Base-by-base conservation (phyloP, 2,797 vertebrate species). In the Coregonus suidteri region DNA sequence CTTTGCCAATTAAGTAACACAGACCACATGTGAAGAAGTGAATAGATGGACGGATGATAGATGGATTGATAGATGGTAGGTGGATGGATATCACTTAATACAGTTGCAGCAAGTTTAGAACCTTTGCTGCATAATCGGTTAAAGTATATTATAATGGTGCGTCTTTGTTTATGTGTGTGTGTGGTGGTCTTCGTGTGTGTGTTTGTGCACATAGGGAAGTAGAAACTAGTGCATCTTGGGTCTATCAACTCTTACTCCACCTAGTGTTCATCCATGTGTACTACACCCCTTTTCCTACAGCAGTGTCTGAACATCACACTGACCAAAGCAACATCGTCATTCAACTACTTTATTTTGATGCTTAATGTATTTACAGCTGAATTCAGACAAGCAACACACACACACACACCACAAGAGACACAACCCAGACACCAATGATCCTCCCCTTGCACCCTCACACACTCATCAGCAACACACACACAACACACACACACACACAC, bases 1-100 rank as follows among this genome's bases (percentile, higher is more conserved):
- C 81, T 73, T 70, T 20, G 73, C 41, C 30, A 75, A 54, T 72
- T 41, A 41, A 73, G n/a, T n/a, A 78, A 86, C 78, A 80, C 75
- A 78, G 77, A 86, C 75, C 73, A 37, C 20, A 25, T 25, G 25
- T 25, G 25, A 25, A 25, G 25, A 25, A 25, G 25, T 25, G 25
- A 25, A 25, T 25, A 34, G 31, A 34, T 35, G 30, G 72, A 34
- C 20, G 30, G 72, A 37, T 56, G 37, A 71, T 30, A 51, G 68
- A 70, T 67, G 31, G 31, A 14, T 41, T 41, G 41, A 47, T 31
- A 2, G 41, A 70, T 51, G 62, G 31, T 34, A 34, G 59, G 66
- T 35, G 30, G 72, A 37, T 56, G 37, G 41, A 47, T 78, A 73
- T 79, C 80, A 87, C 76, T 70, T 35, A 66, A 47, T 25, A 56